Evolutionary conservation across 2,113 vertebrate species (phyloP), one percentile per base, ranked within the genome.

Genomic region (Tetrax tetrax): DNA sequence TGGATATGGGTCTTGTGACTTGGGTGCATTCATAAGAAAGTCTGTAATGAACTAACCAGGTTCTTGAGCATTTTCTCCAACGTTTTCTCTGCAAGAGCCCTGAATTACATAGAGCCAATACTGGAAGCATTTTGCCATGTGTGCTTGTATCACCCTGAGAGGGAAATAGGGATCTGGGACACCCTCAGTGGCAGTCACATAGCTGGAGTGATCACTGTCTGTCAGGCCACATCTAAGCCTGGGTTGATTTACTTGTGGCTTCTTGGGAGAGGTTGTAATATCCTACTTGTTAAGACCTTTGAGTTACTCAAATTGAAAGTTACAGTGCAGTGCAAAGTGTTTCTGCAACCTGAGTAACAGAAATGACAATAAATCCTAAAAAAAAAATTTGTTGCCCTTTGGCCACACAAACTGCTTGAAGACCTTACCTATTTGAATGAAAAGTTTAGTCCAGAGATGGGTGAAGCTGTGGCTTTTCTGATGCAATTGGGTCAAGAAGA

Each of bases 401-500:
- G 35, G 75, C 59, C 72, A 35, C 56, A 38, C 24, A 20, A 60
- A 21, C 31, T 69, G 8, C 45, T 76, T 51, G 66, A 78, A 86
- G 57, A n/a, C 47, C 14, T 33, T 82, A 72, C 63, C 23, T 93
- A 7, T 20, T 57, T 50, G 51, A 88, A 76, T 48, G 60, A 57
- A 41, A 78, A 60, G 12, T 79, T 92, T 77, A 50, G 47, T 79
- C 65, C 54, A 45, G 76, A 93, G 27, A 21, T 74, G 57, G 31
- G 41, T 57, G 77, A 93, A 87, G 63, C n/a, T 60, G 61, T 87
- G 86, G 71, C 41, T 96, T 90, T 47, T 24, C 83, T 92, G 87
- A 91, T 87, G 57, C 83, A 91, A 29, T 53, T 51, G 33, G 83
- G 77, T 96, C 86, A 93, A 84, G 74, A 94, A 78, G 87, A 95